Evolutionary conservation across 2,797 vertebrate species (phyloP).

Genomic region (Phoeniculus purpureus): DNA sequence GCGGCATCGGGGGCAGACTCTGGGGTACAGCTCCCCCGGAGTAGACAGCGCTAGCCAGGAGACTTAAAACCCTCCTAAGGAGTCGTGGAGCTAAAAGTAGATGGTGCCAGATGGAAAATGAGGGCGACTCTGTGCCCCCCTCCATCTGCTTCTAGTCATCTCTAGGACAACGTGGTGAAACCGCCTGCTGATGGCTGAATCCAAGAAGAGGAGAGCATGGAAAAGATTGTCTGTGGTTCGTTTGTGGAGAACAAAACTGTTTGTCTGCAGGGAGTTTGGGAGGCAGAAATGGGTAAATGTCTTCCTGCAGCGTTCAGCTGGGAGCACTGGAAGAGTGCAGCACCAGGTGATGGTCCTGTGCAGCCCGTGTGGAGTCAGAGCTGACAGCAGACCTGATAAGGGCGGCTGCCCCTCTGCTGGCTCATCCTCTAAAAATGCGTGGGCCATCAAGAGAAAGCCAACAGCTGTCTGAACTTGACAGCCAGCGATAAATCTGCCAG

Average conservation of each 20-base stretch:
- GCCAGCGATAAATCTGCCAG: neutral
- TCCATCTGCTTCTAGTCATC: constrained; percentile 40
- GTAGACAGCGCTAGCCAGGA: neutral
- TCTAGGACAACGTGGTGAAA: neutral
- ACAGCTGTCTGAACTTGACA: neutral
- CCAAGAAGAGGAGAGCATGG: neutral
- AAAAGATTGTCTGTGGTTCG: neutral
- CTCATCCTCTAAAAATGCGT: neutral
- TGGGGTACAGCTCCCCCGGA: neutral
- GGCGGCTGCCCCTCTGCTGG: neutral
- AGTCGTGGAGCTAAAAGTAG: constrained; percentile 43
- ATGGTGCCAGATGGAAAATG: constrained; percentile 21
- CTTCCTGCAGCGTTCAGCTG: neutral
- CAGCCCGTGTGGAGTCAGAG: neutral
- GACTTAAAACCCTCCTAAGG: neutral
- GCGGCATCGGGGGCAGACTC: accelerated
- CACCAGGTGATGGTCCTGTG: neutral
- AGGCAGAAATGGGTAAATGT: neutral
- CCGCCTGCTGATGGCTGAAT: neutral
- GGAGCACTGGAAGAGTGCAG: accelerated
- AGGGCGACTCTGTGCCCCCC: neutral
- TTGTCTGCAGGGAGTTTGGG: neutral
- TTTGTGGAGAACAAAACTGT: neutral
- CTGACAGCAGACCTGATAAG: neutral
- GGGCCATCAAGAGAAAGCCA: neutral